A percentile compares a stretch with the other conserved stretches of the same genome.
Conservation (phyloP, 2,113 vertebrate genomes). For the Engraulis encrasicolus region DNA sequence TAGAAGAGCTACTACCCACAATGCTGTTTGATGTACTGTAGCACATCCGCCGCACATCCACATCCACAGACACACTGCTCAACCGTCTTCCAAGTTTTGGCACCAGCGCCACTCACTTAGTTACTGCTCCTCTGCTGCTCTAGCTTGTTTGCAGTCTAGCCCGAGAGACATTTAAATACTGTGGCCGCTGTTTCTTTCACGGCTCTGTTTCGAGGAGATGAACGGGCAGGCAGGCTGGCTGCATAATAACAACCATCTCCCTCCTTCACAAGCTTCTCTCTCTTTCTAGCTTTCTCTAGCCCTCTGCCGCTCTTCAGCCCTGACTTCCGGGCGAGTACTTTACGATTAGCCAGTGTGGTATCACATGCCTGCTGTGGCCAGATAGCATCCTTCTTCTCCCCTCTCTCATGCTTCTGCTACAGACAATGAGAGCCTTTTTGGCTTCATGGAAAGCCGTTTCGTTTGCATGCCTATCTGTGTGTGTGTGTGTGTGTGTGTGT, state of each 20-base stretch:
- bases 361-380: slow-evolving; percentile 54
- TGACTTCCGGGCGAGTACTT: neutral
- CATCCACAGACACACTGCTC: too few relatives aligned
- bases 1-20: neutral
- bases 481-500: too few relatives aligned
- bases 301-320: neutral
- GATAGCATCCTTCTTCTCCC: slow-evolving; percentile 58
- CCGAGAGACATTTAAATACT: slow-evolving; percentile 10
- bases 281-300: too few relatives aligned
- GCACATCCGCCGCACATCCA: too few relatives aligned
- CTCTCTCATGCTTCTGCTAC: slow-evolving; percentile 28
- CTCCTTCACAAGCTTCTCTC: neutral
- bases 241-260: neutral
- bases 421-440: slow-evolving; percentile 7
- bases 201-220: neutral
- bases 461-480: too few relatives aligned
- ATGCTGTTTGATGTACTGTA: neutral
- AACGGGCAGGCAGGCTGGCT: too few relatives aligned
- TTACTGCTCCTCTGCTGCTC: neutral
- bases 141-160: neutral
- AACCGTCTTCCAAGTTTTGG: neutral
- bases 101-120: neutral
- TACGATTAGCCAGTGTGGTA: slow-evolving; percentile 50
- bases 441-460: neutral
- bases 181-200: neutral